These are phyloP conservation scores for Eulemur coronatus DNA, from an alignment of 2,797 vertebrate species.

Conservation along the genomic window DNA sequence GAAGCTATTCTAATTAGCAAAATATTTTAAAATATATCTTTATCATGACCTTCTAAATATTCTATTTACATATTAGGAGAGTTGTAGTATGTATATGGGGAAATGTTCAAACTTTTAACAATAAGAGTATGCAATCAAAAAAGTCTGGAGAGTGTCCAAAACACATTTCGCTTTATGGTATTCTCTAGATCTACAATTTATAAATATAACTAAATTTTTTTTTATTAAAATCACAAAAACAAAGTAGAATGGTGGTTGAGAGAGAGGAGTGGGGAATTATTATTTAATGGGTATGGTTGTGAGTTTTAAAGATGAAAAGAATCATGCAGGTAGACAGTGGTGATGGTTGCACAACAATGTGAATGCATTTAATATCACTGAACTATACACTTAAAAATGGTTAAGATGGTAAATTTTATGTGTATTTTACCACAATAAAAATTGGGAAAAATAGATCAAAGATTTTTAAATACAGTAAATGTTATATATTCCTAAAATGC, in stretches of 20 bases:
- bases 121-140: background rate
- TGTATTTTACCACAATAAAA: background rate
- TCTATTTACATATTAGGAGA: background rate
- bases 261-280: background rate
- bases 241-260: background rate
- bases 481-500: background rate
- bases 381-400: background rate
- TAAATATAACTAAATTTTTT: background rate
- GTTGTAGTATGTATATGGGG: background rate
- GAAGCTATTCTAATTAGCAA: background rate
- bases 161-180: background rate
- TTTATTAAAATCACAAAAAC: background rate
- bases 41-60: background rate
- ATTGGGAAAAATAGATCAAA: background rate
- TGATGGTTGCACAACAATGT: background rate
- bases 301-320: background rate
- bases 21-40: background rate
- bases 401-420: background rate
- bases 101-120: background rate
- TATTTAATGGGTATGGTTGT: background rate
- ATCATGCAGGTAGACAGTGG: background rate
- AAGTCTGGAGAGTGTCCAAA: background rate
- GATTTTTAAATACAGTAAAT: background rate
- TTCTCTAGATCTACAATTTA: background rate
- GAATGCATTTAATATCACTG: background rate